phyloP scores from a whole-genome alignment of 2,797 vertebrate genomes.

The Falco concolor region DNA sequence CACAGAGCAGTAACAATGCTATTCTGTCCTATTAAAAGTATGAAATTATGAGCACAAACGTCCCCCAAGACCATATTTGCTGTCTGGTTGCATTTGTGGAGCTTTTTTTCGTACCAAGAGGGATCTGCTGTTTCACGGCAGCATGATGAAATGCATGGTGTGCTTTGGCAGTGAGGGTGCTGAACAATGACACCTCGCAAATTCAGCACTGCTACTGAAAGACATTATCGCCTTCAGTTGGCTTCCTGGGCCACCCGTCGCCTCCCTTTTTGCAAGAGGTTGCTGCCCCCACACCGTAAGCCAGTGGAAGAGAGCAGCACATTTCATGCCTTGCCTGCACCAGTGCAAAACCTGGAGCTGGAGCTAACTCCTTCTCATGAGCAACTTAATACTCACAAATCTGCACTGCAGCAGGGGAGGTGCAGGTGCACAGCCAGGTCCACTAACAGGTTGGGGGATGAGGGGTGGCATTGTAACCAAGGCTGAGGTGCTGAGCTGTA shows the following conservation, averaged over 20 bases:
- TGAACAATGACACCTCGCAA: background rate
- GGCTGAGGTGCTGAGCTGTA: background rate
- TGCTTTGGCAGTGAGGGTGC: background rate
- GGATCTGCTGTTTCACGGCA: background rate
- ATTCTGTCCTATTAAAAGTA: background rate
- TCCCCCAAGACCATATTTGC: background rate
- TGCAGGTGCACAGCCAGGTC: background rate
- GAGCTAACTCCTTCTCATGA: background rate
- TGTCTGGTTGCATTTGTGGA: background rate
- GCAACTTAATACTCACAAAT: background rate
- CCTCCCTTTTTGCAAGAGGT: background rate
- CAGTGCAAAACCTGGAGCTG: background rate
- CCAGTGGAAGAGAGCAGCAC: background rate
- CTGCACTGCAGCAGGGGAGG: background rate
- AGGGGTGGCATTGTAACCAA: too few species aligned
- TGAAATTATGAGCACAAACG: background rate
- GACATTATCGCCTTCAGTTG: background rate
- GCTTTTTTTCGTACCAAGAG: background rate
- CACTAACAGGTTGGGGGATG: fast-evolving
- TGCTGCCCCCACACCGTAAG: background rate
- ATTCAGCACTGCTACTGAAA: background rate
- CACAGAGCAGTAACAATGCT: background rate
- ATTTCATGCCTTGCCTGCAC: background rate
- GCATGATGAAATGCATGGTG: background rate
- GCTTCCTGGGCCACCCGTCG: background rate